Percentiles rank a stretch among this genome's conserved stretches.
phyloP scores from a whole-genome alignment of 1,140 invertebrate species.

The Zaprionus tsacasi region DNA sequence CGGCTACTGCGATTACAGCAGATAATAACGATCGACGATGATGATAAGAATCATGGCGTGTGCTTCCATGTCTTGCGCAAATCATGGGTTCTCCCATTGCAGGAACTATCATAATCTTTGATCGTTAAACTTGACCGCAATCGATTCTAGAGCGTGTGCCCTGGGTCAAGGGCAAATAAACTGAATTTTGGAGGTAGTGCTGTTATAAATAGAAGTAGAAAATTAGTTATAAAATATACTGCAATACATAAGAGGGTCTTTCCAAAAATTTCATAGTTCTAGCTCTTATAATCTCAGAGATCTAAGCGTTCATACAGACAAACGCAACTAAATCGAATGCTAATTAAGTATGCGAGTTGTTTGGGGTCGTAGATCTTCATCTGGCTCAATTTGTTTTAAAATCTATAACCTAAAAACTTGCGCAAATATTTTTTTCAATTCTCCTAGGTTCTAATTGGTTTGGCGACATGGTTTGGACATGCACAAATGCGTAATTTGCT shows the following conservation, averaged over 20 bases:
- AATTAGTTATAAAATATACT: too few relatives aligned
- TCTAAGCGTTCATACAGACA: too few relatives aligned
- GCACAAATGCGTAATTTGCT: neutral
- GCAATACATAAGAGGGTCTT: too few relatives aligned
- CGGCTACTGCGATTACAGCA: neutral
- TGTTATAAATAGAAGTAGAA: neutral
- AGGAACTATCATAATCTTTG: neutral
- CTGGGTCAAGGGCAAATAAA: constrained; percentile 12
- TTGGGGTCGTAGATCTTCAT: too few relatives aligned
- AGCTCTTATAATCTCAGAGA: too few relatives aligned
- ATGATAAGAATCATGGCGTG: neutral
- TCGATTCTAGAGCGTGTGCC: neutral
- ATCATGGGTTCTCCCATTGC: constrained; percentile 3
- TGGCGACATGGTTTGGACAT: constrained; percentile 13
- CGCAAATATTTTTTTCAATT: neutral
- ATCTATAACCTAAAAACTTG: neutral
- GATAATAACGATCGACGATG: neutral
- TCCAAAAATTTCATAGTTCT: too few relatives aligned
- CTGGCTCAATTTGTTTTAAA: too few relatives aligned
- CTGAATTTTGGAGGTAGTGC: too few relatives aligned
- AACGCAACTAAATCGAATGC: too few relatives aligned
- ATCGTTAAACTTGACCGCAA: neutral
- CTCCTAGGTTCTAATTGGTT: constrained; percentile 24
- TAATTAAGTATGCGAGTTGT: too few relatives aligned
- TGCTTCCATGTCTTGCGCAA: neutral